phyloP scores from a whole-genome alignment of 2,113 vertebrate genomes.

The Toxostoma redivivum region DNA sequence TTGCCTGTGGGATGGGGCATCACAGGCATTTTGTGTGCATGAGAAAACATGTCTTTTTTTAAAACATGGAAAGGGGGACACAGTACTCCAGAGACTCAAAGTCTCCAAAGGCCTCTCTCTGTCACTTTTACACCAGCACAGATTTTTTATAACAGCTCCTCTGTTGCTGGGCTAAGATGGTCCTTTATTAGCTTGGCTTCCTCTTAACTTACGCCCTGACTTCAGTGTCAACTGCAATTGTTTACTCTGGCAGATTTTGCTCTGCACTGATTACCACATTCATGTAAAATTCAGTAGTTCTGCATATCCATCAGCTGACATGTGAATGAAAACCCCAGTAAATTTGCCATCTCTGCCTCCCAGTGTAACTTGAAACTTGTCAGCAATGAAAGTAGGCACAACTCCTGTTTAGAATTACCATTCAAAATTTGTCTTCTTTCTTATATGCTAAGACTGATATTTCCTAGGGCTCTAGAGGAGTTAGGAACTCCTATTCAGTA shows the following conservation, averaged over 20 bases:
- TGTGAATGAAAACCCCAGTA: neutral
- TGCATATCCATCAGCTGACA: neutral
- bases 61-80: neutral
- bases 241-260: neutral
- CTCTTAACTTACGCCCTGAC: neutral
- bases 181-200: neutral
- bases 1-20: accelerated
- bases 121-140: neutral
- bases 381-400: neutral
- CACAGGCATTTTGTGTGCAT: neutral
- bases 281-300: neutral
- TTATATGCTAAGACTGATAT: neutral
- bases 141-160: neutral
- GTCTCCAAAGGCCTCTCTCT: neutral
- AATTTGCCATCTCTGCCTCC: neutral
- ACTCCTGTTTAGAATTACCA: neutral
- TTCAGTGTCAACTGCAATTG: neutral
- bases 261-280: neutral
- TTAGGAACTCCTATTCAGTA: neutral
- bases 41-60: neutral
- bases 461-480: neutral
- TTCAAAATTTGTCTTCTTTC: neutral
- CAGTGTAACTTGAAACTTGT: neutral
- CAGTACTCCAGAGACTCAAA: neutral
- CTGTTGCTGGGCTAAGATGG: neutral